Evolutionary conservation across 2,888 invertebrate genomes (phyloP), one percentile per base, ranked within the genome.

Genomic region (Automeris io): DNA sequence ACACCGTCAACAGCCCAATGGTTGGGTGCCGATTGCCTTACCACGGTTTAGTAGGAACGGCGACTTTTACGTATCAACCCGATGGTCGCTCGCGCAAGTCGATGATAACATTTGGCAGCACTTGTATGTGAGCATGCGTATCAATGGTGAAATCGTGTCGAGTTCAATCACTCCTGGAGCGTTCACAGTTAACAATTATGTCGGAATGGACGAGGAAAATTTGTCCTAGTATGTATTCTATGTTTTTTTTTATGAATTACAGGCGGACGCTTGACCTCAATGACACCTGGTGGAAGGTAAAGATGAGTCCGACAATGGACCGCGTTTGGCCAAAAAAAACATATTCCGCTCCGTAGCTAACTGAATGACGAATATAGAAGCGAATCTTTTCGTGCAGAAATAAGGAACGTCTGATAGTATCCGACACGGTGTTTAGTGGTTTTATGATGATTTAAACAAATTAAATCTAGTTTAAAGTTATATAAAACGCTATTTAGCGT

Each of bases 11-110:
- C 90, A 93, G 52, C 72, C 87, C 0, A 77, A 89, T 1, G 95
- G 95, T 1, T 95, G 95, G 95, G 77, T 95, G 0, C 88, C 89
- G 0, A 80, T 90, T 1, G 83, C 87, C 0, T 70, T 88, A 1
- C 92, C 93, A 0, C 66, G 82, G 1, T 90, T 88, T 57, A 85
- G 85, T 33, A 63, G 76, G 1, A 50, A 57, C 16, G 88, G 88
- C 0, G 70, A 79, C 33, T 74, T 71, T 49, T 81, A 76, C 56
- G 51, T 89, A 7, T 81, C 82, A 2, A 67, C 75, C 7, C 69
- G 81, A 19, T 83, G 83, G 83, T 81, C 82, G 0, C 39, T 59
- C 8, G 51, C 56, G 34, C 82, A 79, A 41, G 61, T 68, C 0
- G 79, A 78, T 51, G 87, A 86, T 3, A 71, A 67, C 35, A 74